Base-by-base conservation (phyloP, 2,113 vertebrate genomes). In the Chloroceryle aenea region DNA sequence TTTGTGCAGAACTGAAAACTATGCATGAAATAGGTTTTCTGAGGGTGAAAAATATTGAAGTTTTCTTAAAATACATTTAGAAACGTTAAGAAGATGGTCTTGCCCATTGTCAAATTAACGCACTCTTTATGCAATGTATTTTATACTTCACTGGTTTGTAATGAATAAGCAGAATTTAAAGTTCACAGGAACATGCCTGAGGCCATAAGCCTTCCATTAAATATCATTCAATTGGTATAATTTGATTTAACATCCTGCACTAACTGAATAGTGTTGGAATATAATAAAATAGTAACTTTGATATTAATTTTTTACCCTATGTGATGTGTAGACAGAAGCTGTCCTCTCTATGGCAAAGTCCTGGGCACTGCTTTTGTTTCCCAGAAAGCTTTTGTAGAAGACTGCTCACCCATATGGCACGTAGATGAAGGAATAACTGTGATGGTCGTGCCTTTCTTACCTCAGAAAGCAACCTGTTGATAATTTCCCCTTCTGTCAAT, bases 361-460 rank as follows among this genome's bases (percentile, higher is more conserved):
- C 73, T 25, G 1, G 71, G 42, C 38, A 19, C 29, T 30, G 32
- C 68, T 84, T 85, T 78, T 87, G 53, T 42, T 73, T 79, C 42
- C 52, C 53, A 68, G 48, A 16, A 50, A 10, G 23, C 13, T 29
- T 72, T 43, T 64, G 23, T 76, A 26, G 5, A 38, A 66, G 40
- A 7, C 16, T 69, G 55, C 25, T 83, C 36, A 22, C 29, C n/a
- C 7, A 1, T 6, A 1, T 1, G 10, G 45, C 22, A 10, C 6
- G 2, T 29, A 32, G 59, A 10, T 17, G 55, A 50, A 83, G 78
- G 47, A 77, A 18, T 23, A 30, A 13, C n/a, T 23, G 32, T 29
- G 25, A 12, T 23, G 25, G 23, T 12, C 0, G 0, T 6, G 19
- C 11, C 9, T 59, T 62, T 76, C 56, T 48, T 13, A 3, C 47